These are phyloP conservation scores for Apotomis turbidana DNA, from an alignment of 2,888 invertebrate species.

Conservation along the genomic window DNA sequence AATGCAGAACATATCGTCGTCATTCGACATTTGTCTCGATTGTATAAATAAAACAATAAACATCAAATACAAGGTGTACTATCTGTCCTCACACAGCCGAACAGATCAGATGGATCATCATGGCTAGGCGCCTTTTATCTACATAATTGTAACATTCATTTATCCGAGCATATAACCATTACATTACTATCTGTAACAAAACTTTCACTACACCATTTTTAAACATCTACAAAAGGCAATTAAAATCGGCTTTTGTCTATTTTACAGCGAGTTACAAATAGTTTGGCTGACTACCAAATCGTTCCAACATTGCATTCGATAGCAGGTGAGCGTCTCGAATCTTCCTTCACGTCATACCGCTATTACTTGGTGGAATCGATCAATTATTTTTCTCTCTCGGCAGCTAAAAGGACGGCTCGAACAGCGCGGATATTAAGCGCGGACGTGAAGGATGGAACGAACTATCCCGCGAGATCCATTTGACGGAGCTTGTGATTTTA, in stretches of 20 bases:
- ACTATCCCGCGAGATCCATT: slow-evolving; percentile 19
- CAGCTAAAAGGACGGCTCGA: slow-evolving; percentile 71
- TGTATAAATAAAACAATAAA: too few species aligned
- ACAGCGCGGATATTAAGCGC: slow-evolving; percentile 77
- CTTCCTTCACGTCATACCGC: slow-evolving; percentile 67
- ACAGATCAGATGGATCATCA: too few species aligned
- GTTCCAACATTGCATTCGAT: slow-evolving; percentile 45
- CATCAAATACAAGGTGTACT: too few species aligned
- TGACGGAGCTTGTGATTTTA: slow-evolving; percentile 7
- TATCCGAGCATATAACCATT: too few species aligned
- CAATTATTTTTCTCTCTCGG: slow-evolving; percentile 78
- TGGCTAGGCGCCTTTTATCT: too few species aligned
- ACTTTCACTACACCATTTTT: too few species aligned
- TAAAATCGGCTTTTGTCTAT: background rate
- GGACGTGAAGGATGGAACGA: slow-evolving; percentile 56
- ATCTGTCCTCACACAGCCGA: too few species aligned
- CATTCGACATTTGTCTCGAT: too few species aligned
- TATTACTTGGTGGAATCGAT: slow-evolving; percentile 75
- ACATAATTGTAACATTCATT: too few species aligned
- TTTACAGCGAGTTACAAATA: slow-evolving; percentile 38
- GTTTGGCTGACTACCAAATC: slow-evolving; percentile 51
- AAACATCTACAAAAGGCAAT: too few species aligned
- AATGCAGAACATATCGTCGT: too few species aligned
- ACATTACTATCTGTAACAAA: too few species aligned
- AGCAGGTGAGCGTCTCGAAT: slow-evolving; percentile 51